Evolutionary conservation across 2,797 vertebrate genomes (phyloP).

Genomic region (Pseudopleuronectes americanus): DNA sequence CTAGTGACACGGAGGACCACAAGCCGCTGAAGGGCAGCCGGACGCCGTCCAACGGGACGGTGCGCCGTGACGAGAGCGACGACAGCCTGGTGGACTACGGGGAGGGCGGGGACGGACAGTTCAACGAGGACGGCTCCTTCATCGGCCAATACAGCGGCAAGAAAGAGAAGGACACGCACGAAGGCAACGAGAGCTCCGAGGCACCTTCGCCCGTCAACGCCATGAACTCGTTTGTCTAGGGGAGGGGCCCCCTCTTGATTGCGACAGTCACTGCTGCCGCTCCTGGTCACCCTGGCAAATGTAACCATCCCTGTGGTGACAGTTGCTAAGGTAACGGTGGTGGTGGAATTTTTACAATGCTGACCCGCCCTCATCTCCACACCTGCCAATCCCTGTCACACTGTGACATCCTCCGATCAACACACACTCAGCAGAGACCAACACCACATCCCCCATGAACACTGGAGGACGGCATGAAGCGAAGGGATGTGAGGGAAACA

Average conservation of each 20-base stretch:
- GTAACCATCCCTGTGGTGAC: conserved; percentile 60
- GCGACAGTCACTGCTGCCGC: conserved; percentile 30
- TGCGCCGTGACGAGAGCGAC: conserved; percentile 96
- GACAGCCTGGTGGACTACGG: conserved; percentile 99
- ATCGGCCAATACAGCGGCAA: conserved; percentile 99
- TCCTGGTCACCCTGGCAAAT: conserved; percentile 65
- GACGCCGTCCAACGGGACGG: conserved; percentile 96
- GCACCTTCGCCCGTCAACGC: conserved; percentile 98
- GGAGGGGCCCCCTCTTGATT: conserved; percentile 20
- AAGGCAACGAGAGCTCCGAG: conserved; percentile 98
- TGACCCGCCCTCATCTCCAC: conserved; percentile 70
- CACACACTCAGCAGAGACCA: conserved; percentile 34
- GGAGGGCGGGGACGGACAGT: conserved; percentile 98
- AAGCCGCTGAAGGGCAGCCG: conserved; percentile 98
- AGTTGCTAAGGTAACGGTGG: conserved; percentile 61
- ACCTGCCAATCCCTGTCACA: conserved; percentile 55
- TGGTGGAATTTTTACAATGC: conserved; percentile 41
- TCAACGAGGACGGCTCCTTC: conserved; percentile 98
- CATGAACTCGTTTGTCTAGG: conserved; percentile 98
- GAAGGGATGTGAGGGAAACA: conserved; percentile 40
- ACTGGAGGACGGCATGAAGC: conserved; percentile 39
- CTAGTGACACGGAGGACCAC: conserved; percentile 96
- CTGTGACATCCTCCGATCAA: conserved; percentile 61
- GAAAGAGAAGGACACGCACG: conserved; percentile 97
- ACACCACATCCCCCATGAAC: conserved; percentile 26